Evolutionary conservation across 2,888 invertebrate genomes (phyloP), one percentile per base, ranked within the genome.

Genomic region (Mamestra brassicae): DNA sequence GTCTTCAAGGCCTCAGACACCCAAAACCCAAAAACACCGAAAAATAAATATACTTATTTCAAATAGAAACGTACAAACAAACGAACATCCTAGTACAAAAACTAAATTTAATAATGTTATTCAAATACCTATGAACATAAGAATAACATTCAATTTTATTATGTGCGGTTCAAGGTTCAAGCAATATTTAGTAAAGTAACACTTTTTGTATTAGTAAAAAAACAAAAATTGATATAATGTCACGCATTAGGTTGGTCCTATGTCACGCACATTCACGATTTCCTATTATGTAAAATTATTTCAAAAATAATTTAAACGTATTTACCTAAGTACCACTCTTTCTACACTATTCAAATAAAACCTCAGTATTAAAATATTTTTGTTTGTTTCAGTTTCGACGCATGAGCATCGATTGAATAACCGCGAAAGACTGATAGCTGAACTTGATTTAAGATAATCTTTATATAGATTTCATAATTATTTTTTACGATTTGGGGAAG

Each of bases 341-440:
- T 34, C 2, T 11, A 63, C 66, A 81, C 76, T 26, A 34, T 65
- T 64, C 0, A 50, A 54, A n/a, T 15, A 8, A 2, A 54, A 57
- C 3, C 26, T 57, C n/a, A 6, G 17, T 52, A 55, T 42, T 36
- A 8, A 36, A 50, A n/a, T 52, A 1, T 52, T 15, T 6, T 52
- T 47, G 34, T 60, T 52, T 63, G 10, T 61, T 36, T 58, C 17
- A n/a, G 26, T 57, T 52, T 62, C 62, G 71, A 83, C 85, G 62
- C 82, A 84, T 50, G 81, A 69, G 74, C 73, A 84, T 73, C 85
- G 85, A 76, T 42, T 62, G 85, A 84, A 74, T 68, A 68, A 50
- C 50, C 81, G 68, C 85, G 85, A 68, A 62, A 68, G 34, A 83
- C 82, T 83, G 72, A 36, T 68, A 71, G 50, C 54, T 74, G 17